Percentiles rank a stretch among this genome's conserved stretches.
Conservation (phyloP, 2,113 vertebrate species). For the Atractosteus spatula region DNA sequence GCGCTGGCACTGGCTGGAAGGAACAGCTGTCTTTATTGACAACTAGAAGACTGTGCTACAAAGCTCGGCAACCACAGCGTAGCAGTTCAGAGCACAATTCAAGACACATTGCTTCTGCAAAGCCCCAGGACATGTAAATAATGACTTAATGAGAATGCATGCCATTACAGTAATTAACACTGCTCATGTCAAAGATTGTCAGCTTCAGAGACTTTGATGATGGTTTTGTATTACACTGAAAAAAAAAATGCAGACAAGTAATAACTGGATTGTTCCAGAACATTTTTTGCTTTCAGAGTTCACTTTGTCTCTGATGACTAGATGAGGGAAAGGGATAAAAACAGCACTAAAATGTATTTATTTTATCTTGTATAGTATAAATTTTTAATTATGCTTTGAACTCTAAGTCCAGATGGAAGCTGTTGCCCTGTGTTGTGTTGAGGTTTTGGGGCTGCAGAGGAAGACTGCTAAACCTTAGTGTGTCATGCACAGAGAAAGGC, state of each 20-base stretch:
- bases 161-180: conserved; percentile 75
- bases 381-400: conserved; percentile 29
- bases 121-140: conserved; percentile 65
- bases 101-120: conserved; percentile 41
- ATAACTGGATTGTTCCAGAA: conserved; percentile 39
- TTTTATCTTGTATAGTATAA: conserved; percentile 25
- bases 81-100: conserved; percentile 36
- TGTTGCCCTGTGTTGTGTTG: not conserved
- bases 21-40: conserved; percentile 71
- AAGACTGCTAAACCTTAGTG: too few species aligned
- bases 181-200: conserved; percentile 68
- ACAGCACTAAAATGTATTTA: conserved; percentile 28
- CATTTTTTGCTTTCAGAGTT: conserved; percentile 2
- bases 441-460: conserved; percentile 25
- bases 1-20: conserved; percentile 56
- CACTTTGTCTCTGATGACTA: conserved; percentile 8
- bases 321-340: not conserved
- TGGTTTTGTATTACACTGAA: conserved; percentile 46
- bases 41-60: conserved; percentile 39
- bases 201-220: conserved; percentile 53
- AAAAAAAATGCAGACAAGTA: conserved; percentile 33
- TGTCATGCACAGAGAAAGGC: too few species aligned
- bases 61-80: conserved; percentile 39
- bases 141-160: conserved; percentile 66
- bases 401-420: conserved; percentile 16